Conservation (phyloP, 2,113 vertebrate genomes). For the Todiramphus chloris region DNA sequence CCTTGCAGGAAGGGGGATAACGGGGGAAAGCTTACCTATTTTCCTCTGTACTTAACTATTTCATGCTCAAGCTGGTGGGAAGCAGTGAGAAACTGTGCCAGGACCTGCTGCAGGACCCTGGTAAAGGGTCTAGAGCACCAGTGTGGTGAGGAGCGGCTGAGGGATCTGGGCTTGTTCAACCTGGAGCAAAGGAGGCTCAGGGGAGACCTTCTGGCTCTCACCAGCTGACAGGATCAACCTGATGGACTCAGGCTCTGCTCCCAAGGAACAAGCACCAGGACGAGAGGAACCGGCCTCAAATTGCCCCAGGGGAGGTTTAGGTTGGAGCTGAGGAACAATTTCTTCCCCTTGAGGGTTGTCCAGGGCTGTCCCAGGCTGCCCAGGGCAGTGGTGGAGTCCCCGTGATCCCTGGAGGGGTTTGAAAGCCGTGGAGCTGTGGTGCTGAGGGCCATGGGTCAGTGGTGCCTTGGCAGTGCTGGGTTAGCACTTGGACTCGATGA, state of each 20-base stretch:
- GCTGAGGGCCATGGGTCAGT: not conserved
- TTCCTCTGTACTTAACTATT: not conserved
- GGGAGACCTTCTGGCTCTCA: not conserved
- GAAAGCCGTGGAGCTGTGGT: not conserved
- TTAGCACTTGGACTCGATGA: not conserved
- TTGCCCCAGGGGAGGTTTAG: too few species aligned
- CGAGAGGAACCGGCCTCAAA: too few species aligned
- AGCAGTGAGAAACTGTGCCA: not conserved
- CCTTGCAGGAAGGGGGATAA: not conserved
- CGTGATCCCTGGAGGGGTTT: not conserved
- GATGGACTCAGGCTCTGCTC: too few species aligned
- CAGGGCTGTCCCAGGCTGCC: too few species aligned
- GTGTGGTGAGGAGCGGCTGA: not conserved
- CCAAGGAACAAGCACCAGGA: too few species aligned
- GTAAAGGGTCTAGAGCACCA: not conserved
- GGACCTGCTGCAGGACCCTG: not conserved
- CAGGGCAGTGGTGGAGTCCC: too few species aligned
- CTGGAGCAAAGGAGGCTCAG: not conserved
- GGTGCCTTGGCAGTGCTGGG: not conserved
- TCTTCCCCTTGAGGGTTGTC: too few species aligned
- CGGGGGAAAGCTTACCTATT: not conserved
- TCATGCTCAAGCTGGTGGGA: fast-evolving
- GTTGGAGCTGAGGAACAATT: too few species aligned
- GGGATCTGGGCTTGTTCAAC: not conserved
- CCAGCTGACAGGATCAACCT: too few species aligned